Evolutionary conservation across 2,888 invertebrate genomes (phyloP), one percentile per base, ranked within the genome.

Genomic region (Exephanes ischioxanthus): DNA sequence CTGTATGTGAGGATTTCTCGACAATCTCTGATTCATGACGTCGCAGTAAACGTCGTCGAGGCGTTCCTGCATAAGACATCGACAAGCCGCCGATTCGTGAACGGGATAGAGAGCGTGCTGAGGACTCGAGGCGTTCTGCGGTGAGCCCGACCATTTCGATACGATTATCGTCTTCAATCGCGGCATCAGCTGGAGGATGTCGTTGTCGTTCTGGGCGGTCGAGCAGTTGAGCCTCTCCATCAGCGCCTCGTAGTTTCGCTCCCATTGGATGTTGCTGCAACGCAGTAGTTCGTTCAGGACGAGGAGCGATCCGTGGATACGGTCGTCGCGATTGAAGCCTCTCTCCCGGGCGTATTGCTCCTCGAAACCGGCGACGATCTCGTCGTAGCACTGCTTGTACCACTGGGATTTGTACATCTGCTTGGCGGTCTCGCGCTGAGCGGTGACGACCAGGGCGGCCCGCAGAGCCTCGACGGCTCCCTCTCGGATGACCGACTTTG

Each of bases 351-450:
- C 92, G 71, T 94, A 91, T 0, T 93, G 89, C 19, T 97, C 97
- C 90, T 97, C 97, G 93, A 98, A 97, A 33, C 97, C 97, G 77
- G 95, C 95, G 90, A 96, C 96, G 1, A 98, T 97, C 94, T 99
- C 98, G 87, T 98, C 97, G 94, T 97, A 99, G 92, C 99, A 99
- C 90, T 98, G 97, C 92, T 97, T 97, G 93, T 98, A 98, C 98
- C 99, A 99, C 89, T 97, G 97, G 0, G 98, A 97, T 92, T 97
- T 97, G 89, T 97, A 97, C 58, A 97, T 97, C 92, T 98, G 98
- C 93, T 98, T 98, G 0, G 98, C 97, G n/a, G 97, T 97, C 95
- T 99, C 99, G 84, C 99, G 95, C 92, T 99, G 99, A 0, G 99
- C 97, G 0, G 98, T 99, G 0, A 99, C 98, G 0, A 98, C 97